phyloP scores from a whole-genome alignment of 2,888 invertebrate genomes.

The Zelleria hepariella region DNA sequence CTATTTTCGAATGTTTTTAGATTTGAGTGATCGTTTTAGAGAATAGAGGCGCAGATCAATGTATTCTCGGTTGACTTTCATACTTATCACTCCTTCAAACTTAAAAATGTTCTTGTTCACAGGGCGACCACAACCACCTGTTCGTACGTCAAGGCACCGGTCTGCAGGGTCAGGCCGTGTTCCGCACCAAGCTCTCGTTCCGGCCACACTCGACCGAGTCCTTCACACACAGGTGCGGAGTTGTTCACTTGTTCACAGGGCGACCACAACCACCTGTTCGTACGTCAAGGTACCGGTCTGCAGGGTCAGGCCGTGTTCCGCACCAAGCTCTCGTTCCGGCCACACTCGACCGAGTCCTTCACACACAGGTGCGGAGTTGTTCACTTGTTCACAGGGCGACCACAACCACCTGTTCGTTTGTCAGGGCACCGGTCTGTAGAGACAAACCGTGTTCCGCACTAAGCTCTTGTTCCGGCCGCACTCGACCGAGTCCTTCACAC shows the following conservation, averaged over 20 bases:
- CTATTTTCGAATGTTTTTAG: too few species aligned
- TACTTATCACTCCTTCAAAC: too few species aligned
- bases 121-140: conserved; percentile 97
- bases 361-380: too few species aligned
- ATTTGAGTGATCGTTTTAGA: too few species aligned
- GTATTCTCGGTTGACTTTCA: too few species aligned
- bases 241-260: conserved; percentile 74
- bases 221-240: conserved; percentile 87
- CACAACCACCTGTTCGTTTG: conserved; percentile 98
- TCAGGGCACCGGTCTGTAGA: conserved; percentile 97
- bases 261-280: conserved; percentile 97
- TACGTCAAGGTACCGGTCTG: conserved; percentile 97
- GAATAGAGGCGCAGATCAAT: too few species aligned
- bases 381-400: conserved; percentile 79
- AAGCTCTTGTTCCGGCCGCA: conserved; percentile 98
- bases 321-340: conserved; percentile 96
- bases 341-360: conserved; percentile 98
- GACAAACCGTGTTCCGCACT: conserved; percentile 96
- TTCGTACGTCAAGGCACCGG: conserved; percentile 98
- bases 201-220: conserved; percentile 99
- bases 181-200: conserved; percentile 96
- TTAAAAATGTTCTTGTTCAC: conserved; percentile 16
- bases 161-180: conserved; percentile 97
- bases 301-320: conserved; percentile 98
- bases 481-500: conserved; percentile 97